Base-by-base conservation (phyloP, 2,888 invertebrate genomes). In the Megalurothrips usitatus region DNA sequence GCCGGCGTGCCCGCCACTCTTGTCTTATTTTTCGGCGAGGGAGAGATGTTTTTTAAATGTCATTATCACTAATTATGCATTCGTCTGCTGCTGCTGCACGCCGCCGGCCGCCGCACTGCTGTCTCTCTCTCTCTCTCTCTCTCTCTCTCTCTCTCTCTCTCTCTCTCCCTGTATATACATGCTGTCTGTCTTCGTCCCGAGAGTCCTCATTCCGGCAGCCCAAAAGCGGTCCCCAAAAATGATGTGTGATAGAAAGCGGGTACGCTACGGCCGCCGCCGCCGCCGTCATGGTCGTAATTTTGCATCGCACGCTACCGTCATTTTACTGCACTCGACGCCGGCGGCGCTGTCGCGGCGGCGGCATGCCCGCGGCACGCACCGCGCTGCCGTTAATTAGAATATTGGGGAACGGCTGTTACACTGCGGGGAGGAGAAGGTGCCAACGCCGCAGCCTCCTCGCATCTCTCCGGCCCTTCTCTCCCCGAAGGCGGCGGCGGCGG, bases 31-130 rank as follows among this genome's bases (percentile, higher is more conserved):
- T 75, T 75, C 68, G 68, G 68, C 26, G 23, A 75, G 58, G 58
- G 58, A 58, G 58, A 75, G 26, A 75, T 75, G 23, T 75, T 75
- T 75, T 75, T 75, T 26, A 75, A 68, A 68, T 75, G 68, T 75
- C 68, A 75, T 75, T 75, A 75, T 75, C 68, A 75, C 68, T 75
- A 75, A 75, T 75, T 75, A 75, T 75, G 68, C 68, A 75, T 75
- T 75, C 68, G 68, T 75, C 23, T 68, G 23, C 26, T 26, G 68
- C 23, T 68, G 23, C 26, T 26, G 68, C 68, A 23, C 26, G 68
- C 23, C 26, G 68, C 68, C 68, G 26, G 17, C 58, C 34, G 34
- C 34, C 6, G 34, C 6, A 0, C 58, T 58, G 52, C 52, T 12
- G 52, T 17, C 58, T 1, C 58, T 14, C 58, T 58, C 58, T 58